A percentile compares a stretch with the other conserved stretches of the same genome.
These are phyloP conservation scores for Holacanthella duospinosa DNA, from an alignment of 2,888 invertebrate genomes.

Conservation along the genomic window DNA sequence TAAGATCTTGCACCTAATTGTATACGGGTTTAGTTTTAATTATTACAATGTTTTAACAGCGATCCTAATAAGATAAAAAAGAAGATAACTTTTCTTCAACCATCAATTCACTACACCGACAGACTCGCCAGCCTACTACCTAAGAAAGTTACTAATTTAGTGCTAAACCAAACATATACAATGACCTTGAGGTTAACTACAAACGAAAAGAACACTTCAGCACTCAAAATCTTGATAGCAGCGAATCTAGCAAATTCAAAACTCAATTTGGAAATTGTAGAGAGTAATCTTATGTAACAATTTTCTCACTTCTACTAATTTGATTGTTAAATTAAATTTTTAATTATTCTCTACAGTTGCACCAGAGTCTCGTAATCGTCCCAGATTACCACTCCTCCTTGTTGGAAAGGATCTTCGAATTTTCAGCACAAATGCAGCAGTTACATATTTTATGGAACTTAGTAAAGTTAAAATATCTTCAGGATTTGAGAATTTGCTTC, in stretches of 20 bases:
- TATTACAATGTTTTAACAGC: too few species aligned
- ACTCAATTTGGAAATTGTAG: conserved; percentile 50
- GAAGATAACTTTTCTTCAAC: too few species aligned
- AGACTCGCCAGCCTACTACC: too few species aligned
- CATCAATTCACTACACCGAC: too few species aligned
- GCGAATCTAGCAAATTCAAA: conserved; percentile 54
- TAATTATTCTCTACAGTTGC: conserved; percentile 9
- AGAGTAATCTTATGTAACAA: conserved; percentile 49
- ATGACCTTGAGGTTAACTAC: conserved; percentile 43
- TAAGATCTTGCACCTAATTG: too few species aligned
- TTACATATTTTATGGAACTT: conserved; percentile 50
- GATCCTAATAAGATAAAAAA: too few species aligned
- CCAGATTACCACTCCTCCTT: conserved; percentile 54
- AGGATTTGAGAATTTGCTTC: conserved; percentile 16
- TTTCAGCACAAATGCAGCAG: conserved; percentile 62
- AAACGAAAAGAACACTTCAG: conserved; percentile 65
- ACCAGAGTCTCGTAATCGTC: conserved; percentile 19
- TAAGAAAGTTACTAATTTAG: too few species aligned
- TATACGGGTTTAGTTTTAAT: too few species aligned
- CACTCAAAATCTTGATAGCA: conserved; percentile 61
- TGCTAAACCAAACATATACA: too few species aligned
- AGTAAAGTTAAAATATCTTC: conserved; percentile 41
- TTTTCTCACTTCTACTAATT: background rate
- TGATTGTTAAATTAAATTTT: background rate
- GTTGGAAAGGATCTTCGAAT: conserved; percentile 52